Percentiles rank a stretch among this genome's conserved stretches.
Conservation (phyloP, 2,888 invertebrate genomes). For the Conchocele bisecta region DNA sequence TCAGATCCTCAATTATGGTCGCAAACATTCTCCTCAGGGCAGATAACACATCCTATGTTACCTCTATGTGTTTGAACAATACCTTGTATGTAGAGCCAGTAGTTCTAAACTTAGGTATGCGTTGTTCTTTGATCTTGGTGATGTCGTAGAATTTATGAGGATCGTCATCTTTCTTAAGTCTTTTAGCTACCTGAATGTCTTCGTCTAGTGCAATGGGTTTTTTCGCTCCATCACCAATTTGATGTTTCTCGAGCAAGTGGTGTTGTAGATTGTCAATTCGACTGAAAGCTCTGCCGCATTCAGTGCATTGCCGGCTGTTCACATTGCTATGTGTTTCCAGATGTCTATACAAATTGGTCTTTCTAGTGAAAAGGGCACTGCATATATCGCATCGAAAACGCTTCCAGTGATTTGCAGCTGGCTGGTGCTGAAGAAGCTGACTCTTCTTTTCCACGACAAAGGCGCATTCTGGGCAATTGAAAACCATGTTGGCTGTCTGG, state of each 20-base stretch:
- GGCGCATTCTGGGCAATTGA: slow-evolving; percentile 22
- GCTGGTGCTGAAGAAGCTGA: slow-evolving; percentile 13
- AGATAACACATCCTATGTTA: background rate
- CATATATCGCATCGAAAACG: slow-evolving; percentile 4
- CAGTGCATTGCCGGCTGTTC: slow-evolving; percentile 13
- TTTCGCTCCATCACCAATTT: background rate
- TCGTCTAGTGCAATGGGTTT: too few species aligned
- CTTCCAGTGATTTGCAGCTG: slow-evolving; percentile 23
- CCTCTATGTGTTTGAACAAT: background rate
- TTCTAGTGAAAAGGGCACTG: slow-evolving; percentile 11
- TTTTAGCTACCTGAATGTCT: background rate
- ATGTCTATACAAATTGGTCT: slow-evolving; percentile 15
- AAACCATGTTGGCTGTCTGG: background rate
- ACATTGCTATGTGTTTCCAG: slow-evolving; percentile 6
- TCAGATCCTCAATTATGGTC: background rate
- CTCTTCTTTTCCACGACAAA: too few species aligned
- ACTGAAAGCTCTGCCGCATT: background rate
- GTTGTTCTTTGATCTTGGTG: background rate
- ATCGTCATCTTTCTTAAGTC: background rate
- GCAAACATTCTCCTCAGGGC: background rate
- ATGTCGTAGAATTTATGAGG: background rate
- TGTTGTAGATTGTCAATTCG: background rate
- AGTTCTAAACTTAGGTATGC: background rate
- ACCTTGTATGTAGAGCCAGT: background rate
- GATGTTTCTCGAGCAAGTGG: background rate